Evolutionary conservation across 2,797 vertebrate species (phyloP), one percentile per base, ranked within the genome.

Genomic region (Falco berigora): DNA sequence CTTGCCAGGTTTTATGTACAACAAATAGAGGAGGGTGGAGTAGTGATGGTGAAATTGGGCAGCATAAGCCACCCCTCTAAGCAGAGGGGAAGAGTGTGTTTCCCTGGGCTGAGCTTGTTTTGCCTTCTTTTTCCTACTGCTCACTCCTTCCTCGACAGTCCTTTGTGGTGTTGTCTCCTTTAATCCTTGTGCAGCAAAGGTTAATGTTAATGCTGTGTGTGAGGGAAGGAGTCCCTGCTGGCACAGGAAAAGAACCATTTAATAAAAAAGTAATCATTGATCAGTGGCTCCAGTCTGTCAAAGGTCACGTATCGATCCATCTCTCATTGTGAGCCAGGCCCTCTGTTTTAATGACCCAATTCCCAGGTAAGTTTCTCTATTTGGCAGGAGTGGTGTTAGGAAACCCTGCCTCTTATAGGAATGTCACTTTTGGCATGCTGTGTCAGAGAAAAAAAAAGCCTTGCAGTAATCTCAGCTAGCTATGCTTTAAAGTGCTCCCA

Each of bases 251-350:
- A 96, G 27, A 92, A 92, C 88, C 24, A 52, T 95, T 96, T 96
- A 95, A 89, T 94, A 95, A 88, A 94, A 97, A 95, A 82, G 63
- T 88, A 96, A 96, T 92, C 50, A 92, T 95, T 96, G 94, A 95
- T 97, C 88, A 86, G 93, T 92, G 94, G 42, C 68, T 97, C 77
- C 59, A 86, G 6, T 93, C 84, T 0, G 3, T 94, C 94, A 96
- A 84, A 91, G 80, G 95, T 95, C 90, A 86, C 22, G 74, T 97
- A 97, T 96, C 3, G 88, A 97, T 96, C 92, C 21, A 23, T 77
- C 74, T 93, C 66, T 94, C 71, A 20, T 79, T 74, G 91, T 77
- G 79, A 94, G 85, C 94, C 93, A 92, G 63, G 25, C 44, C 62
- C 64, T 94, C 34, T 87, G 82, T 95, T 96, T 96, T 96, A 96